These are phyloP conservation scores for Hylaeus volcanicus DNA, from an alignment of 1,140 invertebrate genomes.

Conservation along the genomic window DNA sequence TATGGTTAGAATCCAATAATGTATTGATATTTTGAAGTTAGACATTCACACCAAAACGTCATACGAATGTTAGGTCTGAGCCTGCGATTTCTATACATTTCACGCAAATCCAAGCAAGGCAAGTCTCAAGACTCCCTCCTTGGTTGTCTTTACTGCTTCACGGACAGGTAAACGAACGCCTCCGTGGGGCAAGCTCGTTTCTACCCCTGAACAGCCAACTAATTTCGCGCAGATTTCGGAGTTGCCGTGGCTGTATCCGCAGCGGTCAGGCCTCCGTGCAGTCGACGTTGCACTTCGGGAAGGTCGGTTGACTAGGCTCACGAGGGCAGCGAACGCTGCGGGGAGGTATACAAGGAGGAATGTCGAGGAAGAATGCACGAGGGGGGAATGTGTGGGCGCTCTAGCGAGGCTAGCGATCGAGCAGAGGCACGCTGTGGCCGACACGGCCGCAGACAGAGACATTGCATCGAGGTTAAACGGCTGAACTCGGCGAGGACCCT, in stretches of 20 bases:
- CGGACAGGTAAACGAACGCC: too few relatives aligned
- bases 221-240: neutral
- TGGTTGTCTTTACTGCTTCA: too few relatives aligned
- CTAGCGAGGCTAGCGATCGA: slow-evolving; percentile 30
- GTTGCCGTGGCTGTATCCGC: neutral
- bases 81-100: too few relatives aligned
- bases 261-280: slow-evolving; percentile 9
- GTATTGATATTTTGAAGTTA: too few relatives aligned
- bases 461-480: slow-evolving; percentile 76
- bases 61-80: too few relatives aligned
- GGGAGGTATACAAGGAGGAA: slow-evolving; percentile 58
- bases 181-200: neutral
- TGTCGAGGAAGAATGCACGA: slow-evolving; percentile 55
- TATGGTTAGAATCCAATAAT: too few relatives aligned
- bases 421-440: slow-evolving; percentile 43
- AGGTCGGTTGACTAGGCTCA: slow-evolving; percentile 29
- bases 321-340: slow-evolving; percentile 21
- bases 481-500: slow-evolving; percentile 72
- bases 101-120: too few relatives aligned
- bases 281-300: slow-evolving; percentile 17
- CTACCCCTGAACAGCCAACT: neutral
- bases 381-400: slow-evolving; percentile 62
- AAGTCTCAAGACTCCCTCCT: too few relatives aligned
- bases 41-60: too few relatives aligned
- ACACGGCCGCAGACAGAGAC: slow-evolving; percentile 71